A percentile compares a stretch with the other conserved stretches of the same genome.
These are phyloP conservation scores for Neolamprologus fasciatus DNA, from an alignment of 2,113 vertebrate species.

Conservation along the genomic window DNA sequence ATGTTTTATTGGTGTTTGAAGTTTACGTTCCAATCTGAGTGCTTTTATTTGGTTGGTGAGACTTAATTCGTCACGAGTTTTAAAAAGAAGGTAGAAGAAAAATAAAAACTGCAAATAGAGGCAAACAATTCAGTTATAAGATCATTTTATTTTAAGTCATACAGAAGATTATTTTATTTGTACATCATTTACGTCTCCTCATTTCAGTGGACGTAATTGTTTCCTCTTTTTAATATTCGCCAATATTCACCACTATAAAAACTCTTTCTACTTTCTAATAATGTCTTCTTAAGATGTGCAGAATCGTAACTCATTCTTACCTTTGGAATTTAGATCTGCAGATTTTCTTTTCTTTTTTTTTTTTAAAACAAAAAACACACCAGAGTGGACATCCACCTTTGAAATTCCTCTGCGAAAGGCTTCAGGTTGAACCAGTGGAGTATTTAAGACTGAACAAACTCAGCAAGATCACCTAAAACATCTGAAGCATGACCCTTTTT, in stretches of 20 bases:
- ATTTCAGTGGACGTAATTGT: not conserved
- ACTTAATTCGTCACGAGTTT: not conserved
- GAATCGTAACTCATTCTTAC: not conserved
- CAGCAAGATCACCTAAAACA: not conserved
- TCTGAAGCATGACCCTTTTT: not conserved
- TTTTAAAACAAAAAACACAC: not conserved
- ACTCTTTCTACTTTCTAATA: not conserved
- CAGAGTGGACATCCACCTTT: not conserved
- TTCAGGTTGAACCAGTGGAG: not conserved
- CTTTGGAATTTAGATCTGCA: not conserved
- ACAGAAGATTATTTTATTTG: not conserved
- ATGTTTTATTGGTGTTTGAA: not conserved
- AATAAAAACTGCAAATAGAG: not conserved
- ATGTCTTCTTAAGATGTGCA: not conserved
- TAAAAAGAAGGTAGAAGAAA: too few species aligned
- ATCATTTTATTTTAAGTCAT: not conserved
- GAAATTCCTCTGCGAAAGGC: not conserved
- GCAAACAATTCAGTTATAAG: not conserved
- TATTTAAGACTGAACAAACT: not conserved
- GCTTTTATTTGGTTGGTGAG: not conserved
- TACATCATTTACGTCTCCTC: not conserved
- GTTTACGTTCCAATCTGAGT: not conserved
- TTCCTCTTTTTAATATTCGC: not conserved
- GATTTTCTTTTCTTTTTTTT: not conserved
- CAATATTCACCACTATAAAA: not conserved